Base-by-base conservation (phyloP, 2,888 invertebrate species). In the Xylophagus ater region DNA sequence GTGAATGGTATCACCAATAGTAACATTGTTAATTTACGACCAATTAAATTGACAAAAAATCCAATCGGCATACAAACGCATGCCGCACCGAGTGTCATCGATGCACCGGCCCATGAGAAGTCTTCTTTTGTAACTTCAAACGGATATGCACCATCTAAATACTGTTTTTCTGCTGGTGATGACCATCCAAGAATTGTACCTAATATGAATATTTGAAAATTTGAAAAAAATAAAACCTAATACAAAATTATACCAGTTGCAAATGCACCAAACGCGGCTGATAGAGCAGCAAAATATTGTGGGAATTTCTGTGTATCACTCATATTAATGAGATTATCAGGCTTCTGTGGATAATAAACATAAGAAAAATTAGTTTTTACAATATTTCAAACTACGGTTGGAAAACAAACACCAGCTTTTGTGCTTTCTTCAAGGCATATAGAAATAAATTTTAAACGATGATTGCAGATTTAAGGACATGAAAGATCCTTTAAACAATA, bases 181-280 rank as follows among this genome's bases (percentile, higher is more conserved):
- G 80, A 74, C 81, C 81, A 83, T 17, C 75, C 81, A 8, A 81
- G 62, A 43, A 78, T 73, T 20, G 76, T 70, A 45, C 82, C 82
- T 12, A 13, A 6, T 9, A 28, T 28, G 28, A 28, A 28, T n/a
- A n/a, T n/a, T n/a, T n/a, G n/a, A n/a, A n/a, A n/a, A n/a, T n/a
- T n/a, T n/a, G n/a, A n/a, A n/a, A n/a, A n/a, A n/a, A n/a, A n/a
- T n/a, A n/a, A n/a, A n/a, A n/a, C n/a, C n/a, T n/a, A n/a, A n/a
- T n/a, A n/a, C n/a, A n/a, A n/a, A n/a, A n/a, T n/a, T n/a, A n/a
- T n/a, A n/a, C n/a, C n/a, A n/a, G n/a, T n/a, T n/a, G n/a, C n/a
- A n/a, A n/a, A n/a, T n/a, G n/a, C n/a, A n/a, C n/a, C n/a, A n/a
- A n/a, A n/a, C n/a, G n/a, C n/a, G n/a, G n/a, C 33, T 2, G 23